Percentiles rank a stretch among this genome's conserved stretches.
Conservation (phyloP, 2,113 vertebrate species). For the Ictidomys tridecemlineatus region DNA sequence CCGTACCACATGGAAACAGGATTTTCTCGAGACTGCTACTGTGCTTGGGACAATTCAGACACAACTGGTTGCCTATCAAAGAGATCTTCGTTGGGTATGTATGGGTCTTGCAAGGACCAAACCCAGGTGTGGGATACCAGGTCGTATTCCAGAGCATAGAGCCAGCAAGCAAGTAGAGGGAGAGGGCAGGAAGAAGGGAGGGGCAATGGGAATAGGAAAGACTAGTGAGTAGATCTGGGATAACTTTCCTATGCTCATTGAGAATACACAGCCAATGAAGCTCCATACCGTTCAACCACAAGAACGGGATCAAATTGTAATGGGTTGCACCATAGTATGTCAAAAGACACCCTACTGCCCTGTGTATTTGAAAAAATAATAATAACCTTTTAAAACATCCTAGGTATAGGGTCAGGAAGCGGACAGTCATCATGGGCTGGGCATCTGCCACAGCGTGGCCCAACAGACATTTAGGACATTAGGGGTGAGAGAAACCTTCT, state of each 20-base stretch:
- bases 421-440: background rate
- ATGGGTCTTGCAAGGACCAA: background rate
- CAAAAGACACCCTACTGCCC: too few relatives aligned
- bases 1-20: background rate
- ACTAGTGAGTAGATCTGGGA: too few relatives aligned
- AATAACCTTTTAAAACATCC: background rate
- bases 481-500: background rate
- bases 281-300: too few relatives aligned
- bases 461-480: too few relatives aligned
- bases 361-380: too few relatives aligned
- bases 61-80: background rate
- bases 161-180: fast-evolving
- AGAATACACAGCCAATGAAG: too few relatives aligned
- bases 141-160: fast-evolving
- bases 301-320: too few relatives aligned
- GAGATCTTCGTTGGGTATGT: background rate
- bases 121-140: background rate
- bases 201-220: too few relatives aligned
- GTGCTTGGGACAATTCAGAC: fast-evolving
- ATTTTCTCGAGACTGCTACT: background rate
- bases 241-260: too few relatives aligned
- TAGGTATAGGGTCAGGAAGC: background rate
- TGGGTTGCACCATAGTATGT: too few relatives aligned
- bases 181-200: fast-evolving
- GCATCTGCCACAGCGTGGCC: fast-evolving